Evolutionary conservation across 2,888 invertebrate genomes (phyloP), one percentile per base, ranked within the genome.

Genomic region (Frankliniella intonsa): DNA sequence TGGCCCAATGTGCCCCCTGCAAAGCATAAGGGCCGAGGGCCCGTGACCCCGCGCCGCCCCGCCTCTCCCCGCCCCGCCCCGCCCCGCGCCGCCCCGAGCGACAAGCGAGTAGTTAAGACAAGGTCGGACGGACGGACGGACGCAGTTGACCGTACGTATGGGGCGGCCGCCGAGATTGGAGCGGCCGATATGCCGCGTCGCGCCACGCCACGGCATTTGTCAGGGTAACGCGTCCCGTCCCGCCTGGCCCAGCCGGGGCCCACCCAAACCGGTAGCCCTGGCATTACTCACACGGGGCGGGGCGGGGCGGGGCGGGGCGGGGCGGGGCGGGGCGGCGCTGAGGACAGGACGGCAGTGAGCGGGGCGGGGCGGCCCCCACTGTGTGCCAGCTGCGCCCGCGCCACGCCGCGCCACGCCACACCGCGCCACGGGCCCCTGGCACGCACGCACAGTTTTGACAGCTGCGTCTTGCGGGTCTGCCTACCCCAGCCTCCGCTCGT

Each of bases 1-100:
- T 76, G 69, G 69, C 69, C 69, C 69, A 76, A 76, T 76, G 69
- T 25, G 69, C 69, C 69, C 69, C 69, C 10, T 76, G 25, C 69
- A 25, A 76, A 25, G 25, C 69, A 76, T 22, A 76, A 8, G 9
- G 25, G 25, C 62, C 62, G 62, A 8, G 14, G 55, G 3, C 55
- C 38, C 38, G 38, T 55, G 55, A 55, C 38, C 55, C 55, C 55
- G 11, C 14, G 3, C 55, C 14, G 55, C 55, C 14, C 55, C 14
- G 55, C 51, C 51, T 51, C 51, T 9, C 69, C 65, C n/a, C 19
- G n/a, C 65, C 19, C 25, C 69, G 69, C 5, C 5, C 3, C 55
- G 14, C 3, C 3, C 17, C 62, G 62, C 25, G 69, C 10, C 69
- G 69, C 2, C 22, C 69, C 22, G 69, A 14, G 55, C 55, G 55